phyloP scores from a whole-genome alignment of 37 sponge, comb jelly and placozoan genomes.

The Theonella swinhoei region DNA sequence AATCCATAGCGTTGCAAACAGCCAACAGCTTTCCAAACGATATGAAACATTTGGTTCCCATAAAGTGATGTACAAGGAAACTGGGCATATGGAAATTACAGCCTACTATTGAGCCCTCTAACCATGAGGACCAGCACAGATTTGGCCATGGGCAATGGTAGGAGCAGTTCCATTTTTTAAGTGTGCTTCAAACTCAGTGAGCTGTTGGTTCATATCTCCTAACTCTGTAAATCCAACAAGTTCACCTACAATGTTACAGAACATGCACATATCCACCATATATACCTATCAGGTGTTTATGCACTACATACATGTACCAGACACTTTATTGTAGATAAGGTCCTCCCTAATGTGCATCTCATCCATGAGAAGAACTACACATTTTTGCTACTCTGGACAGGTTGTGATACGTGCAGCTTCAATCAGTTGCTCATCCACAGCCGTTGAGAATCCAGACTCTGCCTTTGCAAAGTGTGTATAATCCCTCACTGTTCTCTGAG shows the following conservation, averaged over 20 bases:
- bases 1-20: conserved; percentile 28
- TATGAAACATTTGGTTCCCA: neutral
- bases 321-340: conserved; percentile 55
- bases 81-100: conserved; percentile 30
- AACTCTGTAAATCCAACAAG: conserved; percentile 59
- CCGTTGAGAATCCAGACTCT: conserved; percentile 57
- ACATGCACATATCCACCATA: neutral
- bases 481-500: conserved; percentile 52
- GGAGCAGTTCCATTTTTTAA: neutral
- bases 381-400: conserved; percentile 46
- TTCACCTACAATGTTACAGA: no score
- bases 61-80: conserved; percentile 10
- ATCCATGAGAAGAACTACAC: conserved; percentile 46
- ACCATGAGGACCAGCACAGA: conserved; percentile 40
- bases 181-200: conserved; percentile 5
- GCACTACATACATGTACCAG: no score
- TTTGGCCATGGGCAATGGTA: conserved; percentile 10
- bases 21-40: conserved; percentile 28
- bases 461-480: conserved; percentile 53
- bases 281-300: neutral
- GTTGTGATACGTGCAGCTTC: conserved; percentile 27
- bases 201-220: conserved; percentile 37
- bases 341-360: conserved; percentile 64
- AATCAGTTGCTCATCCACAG: conserved; percentile 33
- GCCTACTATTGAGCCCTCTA: conserved; percentile 17